Evolutionary conservation across 1,140 invertebrate species (phyloP).

Genomic region (Hyposmocoma kahamanoa): DNA sequence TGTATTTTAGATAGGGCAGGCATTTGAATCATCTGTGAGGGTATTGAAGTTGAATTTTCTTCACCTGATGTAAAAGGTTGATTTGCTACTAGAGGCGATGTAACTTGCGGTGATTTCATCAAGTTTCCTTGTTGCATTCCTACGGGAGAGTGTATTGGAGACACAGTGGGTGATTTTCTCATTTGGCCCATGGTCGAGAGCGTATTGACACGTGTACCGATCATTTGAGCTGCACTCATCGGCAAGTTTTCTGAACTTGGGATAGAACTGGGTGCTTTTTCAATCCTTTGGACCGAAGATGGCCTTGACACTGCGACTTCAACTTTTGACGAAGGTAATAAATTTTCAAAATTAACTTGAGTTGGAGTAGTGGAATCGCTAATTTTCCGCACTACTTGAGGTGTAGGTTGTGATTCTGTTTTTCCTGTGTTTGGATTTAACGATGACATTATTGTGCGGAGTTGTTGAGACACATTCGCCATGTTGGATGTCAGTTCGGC

Average conservation of each 20-base stretch:
- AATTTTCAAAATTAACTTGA: constrained; percentile 71
- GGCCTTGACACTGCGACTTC: constrained; percentile 56
- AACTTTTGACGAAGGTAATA: constrained; percentile 69
- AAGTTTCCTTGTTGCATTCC: constrained; percentile 45
- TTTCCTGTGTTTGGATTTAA: constrained; percentile 67
- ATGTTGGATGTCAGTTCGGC: constrained; percentile 81
- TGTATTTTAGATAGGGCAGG: constrained; percentile 70
- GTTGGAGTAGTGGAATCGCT: constrained; percentile 60
- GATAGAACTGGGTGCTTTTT: constrained; percentile 40
- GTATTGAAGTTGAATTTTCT: constrained; percentile 37
- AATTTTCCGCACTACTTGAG: constrained; percentile 49
- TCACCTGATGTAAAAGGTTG: constrained; percentile 36
- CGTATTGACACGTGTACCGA: constrained; percentile 56
- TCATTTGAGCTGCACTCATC: constrained; percentile 50
- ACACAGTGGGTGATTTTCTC: constrained; percentile 55
- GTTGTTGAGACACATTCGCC: constrained; percentile 80
- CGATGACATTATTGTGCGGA: constrained; percentile 78
- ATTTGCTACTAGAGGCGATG: constrained; percentile 46
- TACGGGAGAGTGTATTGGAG: constrained; percentile 60
- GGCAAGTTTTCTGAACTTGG: constrained; percentile 41
- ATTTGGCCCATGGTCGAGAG: constrained; percentile 55
- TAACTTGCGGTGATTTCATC: constrained; percentile 61
- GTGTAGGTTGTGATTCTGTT: constrained; percentile 46
- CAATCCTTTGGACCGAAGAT: constrained; percentile 56
- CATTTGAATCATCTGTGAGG: constrained; percentile 70